A percentile compares a stretch with the other conserved stretches of the same genome.
phyloP scores from a whole-genome alignment of 2,797 vertebrate genomes.

The Xyrichtys novacula region DNA sequence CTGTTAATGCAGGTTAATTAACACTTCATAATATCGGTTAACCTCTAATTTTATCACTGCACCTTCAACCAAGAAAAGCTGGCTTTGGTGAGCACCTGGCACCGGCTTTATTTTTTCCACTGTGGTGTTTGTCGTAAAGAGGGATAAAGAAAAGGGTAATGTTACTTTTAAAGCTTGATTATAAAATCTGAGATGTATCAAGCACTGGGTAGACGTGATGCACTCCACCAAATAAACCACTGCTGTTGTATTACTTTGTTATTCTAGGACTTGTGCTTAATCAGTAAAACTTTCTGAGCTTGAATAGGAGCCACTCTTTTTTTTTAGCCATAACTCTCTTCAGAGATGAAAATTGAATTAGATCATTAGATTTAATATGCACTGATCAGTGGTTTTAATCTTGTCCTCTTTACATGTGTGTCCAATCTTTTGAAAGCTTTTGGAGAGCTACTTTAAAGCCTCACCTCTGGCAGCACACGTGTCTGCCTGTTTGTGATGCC shows the following conservation, averaged over 20 bases:
- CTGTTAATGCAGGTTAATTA: slow-evolving; percentile 49
- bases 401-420: neutral
- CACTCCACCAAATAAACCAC: neutral
- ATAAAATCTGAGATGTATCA: neutral
- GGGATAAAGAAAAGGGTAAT: slow-evolving; percentile 1
- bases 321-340: neutral
- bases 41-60: slow-evolving; percentile 43
- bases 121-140: neutral
- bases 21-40: slow-evolving; percentile 36
- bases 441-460: too few species aligned
- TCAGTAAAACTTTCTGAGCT: neutral
- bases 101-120: slow-evolving; percentile 34
- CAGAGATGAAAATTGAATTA: slow-evolving; percentile 9
- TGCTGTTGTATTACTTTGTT: neutral
- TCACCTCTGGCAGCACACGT: too few species aligned
- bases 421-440: neutral
- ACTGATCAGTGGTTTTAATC: slow-evolving; percentile 2
- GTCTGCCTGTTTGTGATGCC: too few species aligned
- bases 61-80: slow-evolving; percentile 22
- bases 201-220: neutral
- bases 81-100: slow-evolving; percentile 34
- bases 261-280: neutral
- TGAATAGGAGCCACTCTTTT: neutral
- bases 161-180: neutral
- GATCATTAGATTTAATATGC: slow-evolving; percentile 18